Base-by-base conservation (phyloP, 1,140 invertebrate genomes). In the Mesaphorura yosii region DNA sequence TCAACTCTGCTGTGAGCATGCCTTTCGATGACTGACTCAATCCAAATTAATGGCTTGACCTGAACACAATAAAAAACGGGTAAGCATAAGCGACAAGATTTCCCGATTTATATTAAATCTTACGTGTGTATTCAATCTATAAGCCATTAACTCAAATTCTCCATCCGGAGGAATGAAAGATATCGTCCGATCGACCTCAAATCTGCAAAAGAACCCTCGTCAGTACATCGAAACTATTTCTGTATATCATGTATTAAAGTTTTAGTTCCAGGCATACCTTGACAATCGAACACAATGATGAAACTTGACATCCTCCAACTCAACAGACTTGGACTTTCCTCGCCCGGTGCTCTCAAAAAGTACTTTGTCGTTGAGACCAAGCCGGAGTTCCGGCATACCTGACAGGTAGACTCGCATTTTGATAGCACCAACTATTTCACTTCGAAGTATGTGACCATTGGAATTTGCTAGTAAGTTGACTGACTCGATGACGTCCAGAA, bases 81-180 rank as follows among this genome's bases (percentile, higher is more conserved):
- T n/a, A n/a, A n/a, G n/a, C n/a, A n/a, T n/a, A n/a, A n/a, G n/a
- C n/a, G n/a, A n/a, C 6, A 40, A 51, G 19, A 34, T 48, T 34
- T 1, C 14, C 7, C 22, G 28, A 34, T 14, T 34, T 37, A 34
- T 46, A 12, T 26, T 6, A 23, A 7, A 15, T 12, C 74, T 76
- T 67, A 89, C 92, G 71, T 96, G 91, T 4, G 93, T 97, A 66
- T 93, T 97, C 3, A 98, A 72, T 46, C 95, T 78, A 71, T 99
- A 98, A 0, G 93, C 97, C 96, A 99, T 99, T n/a, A 99, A 72
- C 69, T 99, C 96, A 76, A 99, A 99, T 69, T 98, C 96, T 23
- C 96, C 96, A 76, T 99, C 96, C 0, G 95, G 96, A 38, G 95
- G 96, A 66, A 98, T 96, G 64, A 98, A 98, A 0, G 91, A 96